Evolutionary conservation across 2,888 invertebrate species (phyloP).

Genomic region (Caenorhabditis angaria): DNA sequence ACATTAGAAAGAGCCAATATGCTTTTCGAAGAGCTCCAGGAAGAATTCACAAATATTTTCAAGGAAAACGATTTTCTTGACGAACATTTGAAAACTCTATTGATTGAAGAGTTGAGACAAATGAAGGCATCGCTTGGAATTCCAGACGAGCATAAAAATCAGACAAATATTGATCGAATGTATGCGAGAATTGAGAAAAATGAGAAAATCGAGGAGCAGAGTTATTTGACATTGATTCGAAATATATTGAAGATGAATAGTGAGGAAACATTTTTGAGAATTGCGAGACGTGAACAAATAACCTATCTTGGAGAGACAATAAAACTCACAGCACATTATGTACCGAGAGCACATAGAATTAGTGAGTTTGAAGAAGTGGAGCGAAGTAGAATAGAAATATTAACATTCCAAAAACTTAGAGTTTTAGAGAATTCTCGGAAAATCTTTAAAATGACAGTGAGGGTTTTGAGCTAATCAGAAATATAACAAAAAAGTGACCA

Average conservation of each 20-base stretch:
- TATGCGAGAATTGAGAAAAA: background rate
- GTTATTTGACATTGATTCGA: conserved; percentile 1
- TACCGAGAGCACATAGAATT: background rate
- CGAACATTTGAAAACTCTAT: background rate
- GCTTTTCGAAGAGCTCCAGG: background rate
- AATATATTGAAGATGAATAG: background rate
- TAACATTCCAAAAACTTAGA: no score
- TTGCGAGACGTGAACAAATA: background rate
- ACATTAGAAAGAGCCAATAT: background rate
- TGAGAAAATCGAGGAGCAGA: background rate
- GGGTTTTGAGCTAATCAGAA: no score
- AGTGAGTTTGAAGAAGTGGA: no score
- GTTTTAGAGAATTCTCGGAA: no score
- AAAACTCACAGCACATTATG: background rate
- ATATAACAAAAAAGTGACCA: no score
- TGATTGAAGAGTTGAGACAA: background rate
- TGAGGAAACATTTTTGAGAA: background rate
- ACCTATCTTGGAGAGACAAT: background rate
- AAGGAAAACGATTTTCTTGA: background rate
- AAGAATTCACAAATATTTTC: background rate
- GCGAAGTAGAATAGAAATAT: no score
- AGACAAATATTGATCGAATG: background rate
- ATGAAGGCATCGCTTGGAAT: background rate
- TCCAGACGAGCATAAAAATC: background rate
- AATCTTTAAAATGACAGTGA: no score